phyloP scores from a whole-genome alignment of 2,113 vertebrate genomes.

The Pseudolaguvia tuberculata region DNA sequence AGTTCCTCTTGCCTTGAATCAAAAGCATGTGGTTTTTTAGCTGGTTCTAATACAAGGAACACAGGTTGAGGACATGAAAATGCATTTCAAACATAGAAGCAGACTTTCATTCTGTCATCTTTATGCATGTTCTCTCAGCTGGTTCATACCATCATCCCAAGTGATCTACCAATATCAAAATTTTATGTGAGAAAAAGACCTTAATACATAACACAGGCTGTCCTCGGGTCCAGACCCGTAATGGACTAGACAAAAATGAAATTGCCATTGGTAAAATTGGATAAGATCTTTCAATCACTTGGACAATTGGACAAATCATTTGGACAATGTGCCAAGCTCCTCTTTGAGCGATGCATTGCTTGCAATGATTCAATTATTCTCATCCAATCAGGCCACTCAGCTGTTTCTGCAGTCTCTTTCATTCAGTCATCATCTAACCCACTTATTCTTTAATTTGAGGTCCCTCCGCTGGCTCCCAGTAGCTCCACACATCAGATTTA shows the following conservation, averaged over 20 bases:
- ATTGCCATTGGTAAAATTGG: constrained; percentile 26
- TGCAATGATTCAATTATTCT: too few relatives aligned
- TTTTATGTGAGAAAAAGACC: constrained; percentile 16
- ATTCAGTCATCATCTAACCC: too few relatives aligned
- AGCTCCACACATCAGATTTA: too few relatives aligned
- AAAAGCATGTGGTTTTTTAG: constrained; percentile 72
- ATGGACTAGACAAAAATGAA: constrained; percentile 22
- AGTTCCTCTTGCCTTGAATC: constrained; percentile 78
- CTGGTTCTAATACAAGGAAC: constrained; percentile 33
- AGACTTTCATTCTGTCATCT: not conserved
- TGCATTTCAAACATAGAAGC: not conserved
- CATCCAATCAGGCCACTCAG: too few relatives aligned
- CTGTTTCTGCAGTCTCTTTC: too few relatives aligned
- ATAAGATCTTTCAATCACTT: too few relatives aligned
- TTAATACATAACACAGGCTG: constrained; percentile 16
- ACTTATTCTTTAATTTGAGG: too few relatives aligned
- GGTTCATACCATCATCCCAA: not conserved
- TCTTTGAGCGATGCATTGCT: too few relatives aligned
- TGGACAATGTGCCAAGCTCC: too few relatives aligned
- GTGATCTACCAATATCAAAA: constrained; percentile 15
- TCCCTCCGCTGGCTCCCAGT: too few relatives aligned
- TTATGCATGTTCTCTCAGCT: not conserved
- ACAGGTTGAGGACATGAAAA: constrained; percentile 4
- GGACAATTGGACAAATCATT: too few relatives aligned
- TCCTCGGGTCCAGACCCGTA: constrained; percentile 3